Evolutionary conservation across 2,797 vertebrate genomes (phyloP), one percentile per base, ranked within the genome.

Genomic region (Nothura maculosa): DNA sequence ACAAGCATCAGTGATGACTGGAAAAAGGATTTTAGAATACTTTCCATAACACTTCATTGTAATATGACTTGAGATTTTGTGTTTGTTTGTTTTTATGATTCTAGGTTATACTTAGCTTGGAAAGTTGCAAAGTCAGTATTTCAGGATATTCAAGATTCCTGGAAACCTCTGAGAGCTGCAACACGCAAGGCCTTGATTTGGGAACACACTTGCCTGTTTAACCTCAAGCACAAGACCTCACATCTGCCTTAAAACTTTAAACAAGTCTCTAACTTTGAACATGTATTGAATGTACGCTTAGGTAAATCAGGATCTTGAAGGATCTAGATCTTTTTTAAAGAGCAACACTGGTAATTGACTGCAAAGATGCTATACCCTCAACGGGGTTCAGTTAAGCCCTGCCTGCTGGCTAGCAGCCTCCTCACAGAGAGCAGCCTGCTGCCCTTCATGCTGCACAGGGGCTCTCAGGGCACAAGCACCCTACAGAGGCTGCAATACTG

Each of bases 111-210:
- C 50, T 81, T 48, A 58, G 40, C 40, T 40, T 80, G 58, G 67
- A 73, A 92, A 92, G 75, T 42, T 75, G 61, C 50, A 85, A 18
- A 85, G 83, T 90, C 60, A 48, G 76, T 87, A 66, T 86, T 92
- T 92, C 63, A 87, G 80, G 79, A 89, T 58, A 70, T 22, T 80
- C 69, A 78, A 81, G 90, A 91, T 93, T 93, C 92, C 69, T 89
- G 87, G 66, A 93, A 95, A 77, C 81, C 27, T 84, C 42, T 45
- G 54, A 82, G 58, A 95, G 50, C 24, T 1, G 1, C 45, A 92
- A 81, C 63, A 17, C 40, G 68, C 81, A 81, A 81, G 57, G 67
- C 90, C 64, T 67, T 64, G 84, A 93, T 86, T 67, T 50, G 72
- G 67, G 58, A 95, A 88, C 8, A 10, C 7, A 5, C 38, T 79